phyloP scores from a whole-genome alignment of 1,140 invertebrate species.

The Argopecten irradians region DNA sequence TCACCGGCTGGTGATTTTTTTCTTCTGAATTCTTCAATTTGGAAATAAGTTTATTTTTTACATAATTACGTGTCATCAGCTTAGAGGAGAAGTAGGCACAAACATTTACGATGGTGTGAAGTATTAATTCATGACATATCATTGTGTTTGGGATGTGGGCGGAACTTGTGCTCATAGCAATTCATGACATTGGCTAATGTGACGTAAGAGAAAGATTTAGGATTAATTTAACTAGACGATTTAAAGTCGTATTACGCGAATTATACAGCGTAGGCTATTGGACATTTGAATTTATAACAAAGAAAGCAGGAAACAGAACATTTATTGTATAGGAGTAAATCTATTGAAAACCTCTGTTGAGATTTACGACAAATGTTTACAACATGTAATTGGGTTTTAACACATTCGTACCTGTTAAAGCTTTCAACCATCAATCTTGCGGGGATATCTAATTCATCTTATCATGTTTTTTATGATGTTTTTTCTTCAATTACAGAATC shows the following conservation, averaged over 20 bases:
- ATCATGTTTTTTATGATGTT: too few species aligned
- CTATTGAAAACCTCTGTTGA: too few species aligned
- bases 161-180: neutral
- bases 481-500: too few species aligned
- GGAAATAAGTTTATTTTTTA: neutral
- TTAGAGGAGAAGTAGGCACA: neutral
- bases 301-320: neutral
- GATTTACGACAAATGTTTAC: too few species aligned
- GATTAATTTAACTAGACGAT: neutral
- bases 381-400: too few species aligned
- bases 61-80: neutral
- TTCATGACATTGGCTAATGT: too few species aligned
- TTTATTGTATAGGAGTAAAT: neutral
- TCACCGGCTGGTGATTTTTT: neutral
- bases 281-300: neutral
- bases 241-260: neutral
- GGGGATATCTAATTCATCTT: too few species aligned
- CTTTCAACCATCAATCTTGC: too few species aligned
- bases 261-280: neutral
- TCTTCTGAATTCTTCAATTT: neutral
- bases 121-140: neutral
- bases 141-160: neutral
- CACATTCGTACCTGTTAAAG: too few species aligned
- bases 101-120: neutral
- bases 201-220: neutral